Evolutionary conservation across 2,113 vertebrate genomes (phyloP), one percentile per base, ranked within the genome.

Genomic region (Lamprologus ornatipinnis): DNA sequence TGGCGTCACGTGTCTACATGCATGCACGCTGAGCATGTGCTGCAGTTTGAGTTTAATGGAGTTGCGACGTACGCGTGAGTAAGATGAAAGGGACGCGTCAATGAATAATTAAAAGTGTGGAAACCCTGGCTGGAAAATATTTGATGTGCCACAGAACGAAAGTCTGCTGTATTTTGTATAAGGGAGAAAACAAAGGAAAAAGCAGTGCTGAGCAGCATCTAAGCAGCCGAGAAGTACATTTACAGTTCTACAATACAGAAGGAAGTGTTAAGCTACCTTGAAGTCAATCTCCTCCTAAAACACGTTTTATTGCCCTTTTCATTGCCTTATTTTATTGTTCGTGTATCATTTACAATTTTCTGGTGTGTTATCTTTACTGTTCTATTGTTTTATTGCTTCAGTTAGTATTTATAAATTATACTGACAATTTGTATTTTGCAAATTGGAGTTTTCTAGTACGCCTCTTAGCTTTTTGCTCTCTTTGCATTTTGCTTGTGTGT

Each of bases 71-170:
- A 78, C n/a, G 82, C 58, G 17, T 63, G 37, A 33, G 58, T 12
- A 53, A 80, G 55, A 63, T 4, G 33, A 84, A 65, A 49, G 8
- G 15, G 37, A 79, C 7, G 3, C 3, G 33, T 80, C 40, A 9
- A 49, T 91, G 26, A 93, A 93, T 88, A 83, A 91, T 91, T 83
- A 12, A 86, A 81, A 83, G 26, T 23, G 57, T 40, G 68, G 65
- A 85, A 85, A 45, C 83, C n/a, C 51, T 17, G 51, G 53, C 45
- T 80, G 60, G 37, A 23, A 86, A 79, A 80, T 70, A n/a, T 78
- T 58, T 83, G 8, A 60, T 57, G 80, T 58, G 42, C 21, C 54
- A 58, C 26, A 68, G 57, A 80, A 65, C 7, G 19, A 49, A 47
- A 60, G 31, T 84, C 6, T 37, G 73, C 8, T 37, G 54, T 13